phyloP scores from a whole-genome alignment of 1,140 invertebrate species.

The Eumeta japonica region DNA sequence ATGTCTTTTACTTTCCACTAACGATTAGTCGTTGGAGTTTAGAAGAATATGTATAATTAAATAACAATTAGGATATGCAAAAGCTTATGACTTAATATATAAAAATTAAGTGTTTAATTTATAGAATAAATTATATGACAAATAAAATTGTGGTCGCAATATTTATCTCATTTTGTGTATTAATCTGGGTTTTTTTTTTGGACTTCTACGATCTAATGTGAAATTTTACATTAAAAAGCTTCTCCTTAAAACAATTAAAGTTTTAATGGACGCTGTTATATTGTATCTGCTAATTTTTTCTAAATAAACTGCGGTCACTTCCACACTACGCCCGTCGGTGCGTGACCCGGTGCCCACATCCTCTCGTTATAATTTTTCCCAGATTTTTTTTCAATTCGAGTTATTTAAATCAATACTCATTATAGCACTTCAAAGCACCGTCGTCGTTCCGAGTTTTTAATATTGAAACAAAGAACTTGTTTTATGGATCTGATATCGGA shows the following conservation, averaged over 20 bases:
- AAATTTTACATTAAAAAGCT: too few relatives aligned
- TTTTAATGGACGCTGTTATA: too few relatives aligned
- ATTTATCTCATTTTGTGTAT: too few relatives aligned
- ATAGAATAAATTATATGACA: background rate
- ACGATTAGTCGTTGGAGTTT: too few relatives aligned
- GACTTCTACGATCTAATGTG: too few relatives aligned
- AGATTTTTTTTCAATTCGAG: slow-evolving; percentile 49
- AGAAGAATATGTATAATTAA: background rate
- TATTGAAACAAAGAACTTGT: slow-evolving; percentile 44
- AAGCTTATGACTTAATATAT: background rate
- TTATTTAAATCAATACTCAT: slow-evolving; percentile 57
- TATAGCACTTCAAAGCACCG: slow-evolving; percentile 48
- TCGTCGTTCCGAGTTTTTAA: slow-evolving; percentile 41
- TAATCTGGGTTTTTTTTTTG: too few relatives aligned
- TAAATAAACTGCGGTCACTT: slow-evolving; percentile 14
- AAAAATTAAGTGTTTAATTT: background rate
- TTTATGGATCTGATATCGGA: slow-evolving; percentile 45
- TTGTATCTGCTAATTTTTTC: too few relatives aligned
- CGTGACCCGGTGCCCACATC: slow-evolving; percentile 27
- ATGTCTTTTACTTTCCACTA: background rate
- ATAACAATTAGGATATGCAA: background rate
- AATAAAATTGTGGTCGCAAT: background rate
- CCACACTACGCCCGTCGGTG: slow-evolving; percentile 19
- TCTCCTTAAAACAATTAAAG: too few relatives aligned
- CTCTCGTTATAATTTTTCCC: slow-evolving; percentile 51